These are phyloP conservation scores for Chelonoidis abingdonii DNA, from an alignment of 2,113 vertebrate species.

Conservation along the genomic window DNA sequence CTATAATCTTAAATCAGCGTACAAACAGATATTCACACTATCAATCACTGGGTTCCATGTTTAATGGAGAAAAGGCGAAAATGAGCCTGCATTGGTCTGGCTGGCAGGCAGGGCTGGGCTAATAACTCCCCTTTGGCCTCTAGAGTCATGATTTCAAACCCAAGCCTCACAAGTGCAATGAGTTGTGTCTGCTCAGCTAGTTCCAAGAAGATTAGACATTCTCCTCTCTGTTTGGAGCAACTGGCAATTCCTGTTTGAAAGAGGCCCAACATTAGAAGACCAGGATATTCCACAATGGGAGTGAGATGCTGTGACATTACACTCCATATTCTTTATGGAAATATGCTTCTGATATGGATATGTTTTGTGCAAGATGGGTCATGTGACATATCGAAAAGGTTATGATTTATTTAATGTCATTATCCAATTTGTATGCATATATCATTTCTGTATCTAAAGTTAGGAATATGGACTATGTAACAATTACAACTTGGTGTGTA, in stretches of 20 bases:
- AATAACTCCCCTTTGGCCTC: not conserved
- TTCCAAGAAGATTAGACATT: not conserved
- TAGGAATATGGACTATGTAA: too few species aligned
- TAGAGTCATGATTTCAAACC: not conserved
- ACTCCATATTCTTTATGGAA: too few species aligned
- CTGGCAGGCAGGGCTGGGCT: not conserved
- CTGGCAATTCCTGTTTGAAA: not conserved
- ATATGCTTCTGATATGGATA: too few species aligned
- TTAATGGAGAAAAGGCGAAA: not conserved
- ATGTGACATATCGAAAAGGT: too few species aligned
- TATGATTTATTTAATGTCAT: too few species aligned
- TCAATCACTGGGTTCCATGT: not conserved
- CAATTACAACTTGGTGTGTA: too few species aligned
- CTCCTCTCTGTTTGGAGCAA: not conserved
- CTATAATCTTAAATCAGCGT: not conserved
- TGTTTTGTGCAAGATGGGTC: too few species aligned
- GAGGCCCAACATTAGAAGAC: not conserved
- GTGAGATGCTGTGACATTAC: not conserved
- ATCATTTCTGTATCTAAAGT: too few species aligned
- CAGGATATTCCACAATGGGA: not conserved
- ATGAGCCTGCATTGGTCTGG: not conserved
- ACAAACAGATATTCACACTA: not conserved
- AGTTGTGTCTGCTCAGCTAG: not conserved
- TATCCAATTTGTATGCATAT: too few species aligned
- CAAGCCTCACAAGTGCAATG: not conserved